Conservation (phyloP, 2,888 invertebrate genomes). For the Megaustenia siamemsis region DNA sequence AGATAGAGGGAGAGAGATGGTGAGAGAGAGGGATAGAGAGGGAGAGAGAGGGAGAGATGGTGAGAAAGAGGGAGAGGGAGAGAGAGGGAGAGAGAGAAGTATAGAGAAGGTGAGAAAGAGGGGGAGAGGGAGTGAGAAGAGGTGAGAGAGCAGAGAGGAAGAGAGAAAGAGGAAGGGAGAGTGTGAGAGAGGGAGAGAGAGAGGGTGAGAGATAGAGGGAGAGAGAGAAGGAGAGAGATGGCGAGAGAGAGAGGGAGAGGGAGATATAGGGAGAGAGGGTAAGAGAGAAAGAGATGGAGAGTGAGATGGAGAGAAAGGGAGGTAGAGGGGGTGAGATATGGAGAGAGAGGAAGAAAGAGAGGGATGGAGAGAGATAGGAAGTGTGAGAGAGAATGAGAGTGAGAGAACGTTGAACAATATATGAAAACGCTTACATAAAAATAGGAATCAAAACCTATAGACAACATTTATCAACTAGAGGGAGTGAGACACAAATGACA, state of each 20-base stretch:
- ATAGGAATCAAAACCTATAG: no score
- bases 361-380: no score
- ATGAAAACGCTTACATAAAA: no score
- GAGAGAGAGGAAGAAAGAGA: no score
- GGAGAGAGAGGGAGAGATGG: constrained; percentile 10
- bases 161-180: constrained; percentile 16
- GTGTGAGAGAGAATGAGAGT: constrained; percentile 4
- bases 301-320: no score
- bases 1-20: constrained; percentile 9
- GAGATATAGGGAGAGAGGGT: not conserved
- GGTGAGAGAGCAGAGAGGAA: not conserved
- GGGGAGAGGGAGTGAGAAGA: not conserved
- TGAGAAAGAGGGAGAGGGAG: constrained; percentile 13
- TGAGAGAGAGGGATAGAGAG: not conserved
- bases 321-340: no score
- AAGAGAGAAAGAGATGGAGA: constrained; percentile 17
- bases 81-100: constrained; percentile 7
- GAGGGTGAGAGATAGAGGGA: no score
- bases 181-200: not conserved
- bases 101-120: no score
- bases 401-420: no score
- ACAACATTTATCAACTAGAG: no score
- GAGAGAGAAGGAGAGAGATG: no score
- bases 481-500: no score
- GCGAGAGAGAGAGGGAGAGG: not conserved